Base-by-base conservation (phyloP, 2,888 invertebrate species). In the Dromius quadrimaculatus region DNA sequence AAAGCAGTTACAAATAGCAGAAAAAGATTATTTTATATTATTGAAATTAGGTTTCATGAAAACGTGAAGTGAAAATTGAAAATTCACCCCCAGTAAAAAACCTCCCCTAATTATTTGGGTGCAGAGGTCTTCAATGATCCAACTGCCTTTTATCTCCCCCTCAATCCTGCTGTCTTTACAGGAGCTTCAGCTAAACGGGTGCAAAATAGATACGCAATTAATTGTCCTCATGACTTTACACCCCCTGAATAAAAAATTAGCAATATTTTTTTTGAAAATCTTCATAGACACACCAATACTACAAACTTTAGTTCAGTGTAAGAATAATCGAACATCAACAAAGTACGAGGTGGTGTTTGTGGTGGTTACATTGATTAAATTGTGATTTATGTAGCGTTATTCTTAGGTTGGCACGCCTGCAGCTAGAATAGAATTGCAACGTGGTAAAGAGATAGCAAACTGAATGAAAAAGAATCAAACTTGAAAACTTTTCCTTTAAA, bases 181-280 rank as follows among this genome's bases (percentile, higher is more conserved):
- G 8, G 28, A 28, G 28, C 11, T 41, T 15, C 41, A 15, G 9
- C 41, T 41, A 15, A 41, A 41, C 28, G 50, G 50, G 28, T 54
- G 57, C 57, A 66, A 57, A 66, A 54, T 66, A 66, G 66, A 66
- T 66, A 66, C 36, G 23, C 28, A 66, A 57, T 66, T 66, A 66
- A 66, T 66, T 66, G 54, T 57, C 57, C 23, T 54, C 66, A 54
- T 38, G 64, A 23, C 54, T n/a, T n/a, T n/a, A n/a, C n/a, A n/a
- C n/a, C n/a, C n/a, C n/a, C n/a, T n/a, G n/a, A n/a, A n/a, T n/a
- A n/a, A n/a, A n/a, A n/a, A n/a, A n/a, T n/a, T n/a, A n/a, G n/a
- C n/a, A n/a, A n/a, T n/a, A n/a, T n/a, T n/a, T n/a, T n/a, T n/a
- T n/a, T n/a, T n/a, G n/a, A n/a, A n/a, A n/a, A n/a, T n/a, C n/a